Conservation (phyloP, 2,113 vertebrate species). For the Neomonachus schauinslandi region DNA sequence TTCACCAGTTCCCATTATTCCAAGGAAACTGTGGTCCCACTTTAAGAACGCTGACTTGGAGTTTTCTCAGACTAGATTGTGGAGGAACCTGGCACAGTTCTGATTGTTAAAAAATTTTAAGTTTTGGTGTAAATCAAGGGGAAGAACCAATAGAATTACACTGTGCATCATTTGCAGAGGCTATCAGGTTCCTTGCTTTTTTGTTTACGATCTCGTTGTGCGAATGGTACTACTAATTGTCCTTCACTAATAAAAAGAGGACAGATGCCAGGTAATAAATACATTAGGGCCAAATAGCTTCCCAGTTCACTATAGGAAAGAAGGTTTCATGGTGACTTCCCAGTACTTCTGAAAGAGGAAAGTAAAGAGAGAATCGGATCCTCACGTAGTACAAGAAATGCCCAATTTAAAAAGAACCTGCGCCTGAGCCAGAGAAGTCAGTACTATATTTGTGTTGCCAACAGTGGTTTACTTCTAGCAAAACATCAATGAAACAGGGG, state of each 20-base stretch:
- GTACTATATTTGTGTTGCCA: neutral
- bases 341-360: neutral
- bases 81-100: neutral
- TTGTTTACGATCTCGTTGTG: neutral
- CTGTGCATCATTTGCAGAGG: neutral
- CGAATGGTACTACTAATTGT: neutral
- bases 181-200: neutral
- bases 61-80: neutral
- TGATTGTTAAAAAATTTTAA: neutral
- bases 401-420: neutral
- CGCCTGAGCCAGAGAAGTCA: neutral
- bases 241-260: neutral
- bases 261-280: neutral
- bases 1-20: neutral
- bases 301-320: neutral
- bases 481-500: neutral
- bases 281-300: neutral
- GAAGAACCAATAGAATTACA: neutral
- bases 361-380: neutral
- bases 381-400: neutral
- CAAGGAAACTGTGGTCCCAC: neutral
- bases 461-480: slow-evolving; percentile 24
- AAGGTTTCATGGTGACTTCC: neutral
- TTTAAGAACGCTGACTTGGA: neutral
- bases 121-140: neutral